A percentile compares a stretch with the other conserved stretches of the same genome.
These are phyloP conservation scores for Siderastrea siderea DNA, from an alignment of 92 coral and sea anemone genomes.

Conservation along the genomic window DNA sequence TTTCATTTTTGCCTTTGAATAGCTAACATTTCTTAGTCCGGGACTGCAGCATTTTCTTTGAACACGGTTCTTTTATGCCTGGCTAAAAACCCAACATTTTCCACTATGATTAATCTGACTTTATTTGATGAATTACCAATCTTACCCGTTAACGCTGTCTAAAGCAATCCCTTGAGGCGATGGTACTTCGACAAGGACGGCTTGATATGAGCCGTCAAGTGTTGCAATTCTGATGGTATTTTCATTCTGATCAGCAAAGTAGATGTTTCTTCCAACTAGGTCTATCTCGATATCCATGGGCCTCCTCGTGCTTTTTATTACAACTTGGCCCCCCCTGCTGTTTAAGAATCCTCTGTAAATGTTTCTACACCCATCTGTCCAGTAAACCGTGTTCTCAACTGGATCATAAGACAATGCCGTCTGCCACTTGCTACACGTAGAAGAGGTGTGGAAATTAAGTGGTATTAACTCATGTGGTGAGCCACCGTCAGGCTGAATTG, in stretches of 20 bases:
- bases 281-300: slow-evolving; percentile 1
- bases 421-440: neutral
- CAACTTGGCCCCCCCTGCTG: neutral
- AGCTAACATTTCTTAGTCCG: too few species aligned
- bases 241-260: neutral
- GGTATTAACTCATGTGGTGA: neutral
- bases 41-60: too few species aligned
- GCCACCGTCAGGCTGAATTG: neutral
- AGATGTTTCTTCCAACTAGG: neutral
- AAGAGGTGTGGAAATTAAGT: neutral
- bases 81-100: too few species aligned
- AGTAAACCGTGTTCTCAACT: slow-evolving; percentile 41
- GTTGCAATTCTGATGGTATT: slow-evolving; percentile 12
- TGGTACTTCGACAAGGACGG: neutral
- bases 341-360: slow-evolving; percentile 39
- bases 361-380: slow-evolving; percentile 34
- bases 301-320: neutral
- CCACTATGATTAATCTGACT: too few species aligned
- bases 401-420: slow-evolving; percentile 58
- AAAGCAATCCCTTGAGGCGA: slow-evolving; percentile 20
- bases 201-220: slow-evolving; percentile 11
- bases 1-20: too few species aligned
- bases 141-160: slow-evolving; percentile 1
- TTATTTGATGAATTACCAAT: too few species aligned
- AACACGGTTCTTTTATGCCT: too few species aligned